Evolutionary conservation across 2,888 invertebrate genomes (phyloP), one percentile per base, ranked within the genome.

Genomic region (Ennomos fuscantarius): DNA sequence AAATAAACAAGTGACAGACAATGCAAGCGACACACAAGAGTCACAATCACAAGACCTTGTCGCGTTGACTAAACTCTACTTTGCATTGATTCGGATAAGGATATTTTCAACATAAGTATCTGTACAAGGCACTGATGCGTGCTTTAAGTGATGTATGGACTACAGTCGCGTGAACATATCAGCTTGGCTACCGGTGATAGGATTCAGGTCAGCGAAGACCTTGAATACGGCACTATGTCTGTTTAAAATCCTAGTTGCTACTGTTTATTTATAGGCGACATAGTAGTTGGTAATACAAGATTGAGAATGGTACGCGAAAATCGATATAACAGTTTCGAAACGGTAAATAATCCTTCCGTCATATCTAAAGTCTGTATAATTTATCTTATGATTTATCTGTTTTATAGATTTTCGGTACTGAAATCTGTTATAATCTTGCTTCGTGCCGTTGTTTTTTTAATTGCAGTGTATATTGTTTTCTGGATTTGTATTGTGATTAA

Each of bases 141-240:
- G 5, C 6, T 3, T 24, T n/a, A 34, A n/a, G n/a, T n/a, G n/a
- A n/a, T 34, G 12, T 39, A 46, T 50, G 45, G 15, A 15, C 15
- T 15, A 24, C 36, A 35, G 46, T 24, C 31, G 11, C 46, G 52
- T 32, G 13, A 55, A 53, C 50, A 55, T 45, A 56, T 49, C 45
- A 24, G 50, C 61, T 51, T 10, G 43, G 44, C 54, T 31, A 45
- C 37, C 47, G 51, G 49, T 49, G 31, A n/a, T 39, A 40, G 31
- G 15, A 63, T 66, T 64, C 58, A 65, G 62, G 66, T 58, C 67
- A 66, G 46, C 65, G 57, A 62, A 62, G 66, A 68, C 70, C 66
- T 70, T 70, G 66, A 59, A 60, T 60, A 48, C 44, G 33, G 56
- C 45, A 44, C 55, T 55, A 62, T 60, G 62, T 49, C 63, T 60